Base-by-base conservation (phyloP, 2,797 vertebrate species). In the Numenius phaeopus region DNA sequence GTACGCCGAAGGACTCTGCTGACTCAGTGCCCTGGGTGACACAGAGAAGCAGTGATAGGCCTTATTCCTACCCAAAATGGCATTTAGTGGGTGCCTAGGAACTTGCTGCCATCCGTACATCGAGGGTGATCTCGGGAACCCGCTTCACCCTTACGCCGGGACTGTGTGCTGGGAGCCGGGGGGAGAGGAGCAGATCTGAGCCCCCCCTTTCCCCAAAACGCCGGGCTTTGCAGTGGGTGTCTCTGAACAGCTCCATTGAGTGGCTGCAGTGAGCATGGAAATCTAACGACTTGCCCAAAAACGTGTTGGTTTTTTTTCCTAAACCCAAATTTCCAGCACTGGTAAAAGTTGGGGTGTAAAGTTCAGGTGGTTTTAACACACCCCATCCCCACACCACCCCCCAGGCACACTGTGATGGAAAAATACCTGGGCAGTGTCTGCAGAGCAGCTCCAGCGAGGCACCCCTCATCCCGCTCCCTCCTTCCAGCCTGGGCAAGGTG, bases 261-360 rank as follows among this genome's bases (percentile, higher is more conserved):
- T 0, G 0, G 26, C n/a, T 61, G 8, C 44, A 71, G 14, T 6
- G 54, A 73, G 10, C 46, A 52, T 1, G 1, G 1, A 88, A 77
- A 59, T 44, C 47, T 17, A 83, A 44, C n/a, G 37, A 2, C 14
- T 67, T 59, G 11, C 26, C 80, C 67, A 30, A 70, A 84, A 84
- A 4, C 57, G 14, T 12, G 20, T 3, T 2, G 0, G 12, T 37
- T 32, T 15, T 52, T 50, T 50, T 46, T 64, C 54, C 58, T 76
- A 49, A 13, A 7, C 44, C 10, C 27, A 57, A 9, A 59, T 67
- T 6, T 75, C 26, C 5, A 13, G 4, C 57, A n/a, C 32, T 14
- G 27, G 15, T n/a, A 50, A 78, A 69, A 92, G 4, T 66, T 7
- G 34, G 10, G 8, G 3, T 39, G 18, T 65, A 49, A 73, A 39